These are phyloP conservation scores for Sinocyclocheilus anophthalmus DNA, from an alignment of 2,113 vertebrate species.

Conservation along the genomic window DNA sequence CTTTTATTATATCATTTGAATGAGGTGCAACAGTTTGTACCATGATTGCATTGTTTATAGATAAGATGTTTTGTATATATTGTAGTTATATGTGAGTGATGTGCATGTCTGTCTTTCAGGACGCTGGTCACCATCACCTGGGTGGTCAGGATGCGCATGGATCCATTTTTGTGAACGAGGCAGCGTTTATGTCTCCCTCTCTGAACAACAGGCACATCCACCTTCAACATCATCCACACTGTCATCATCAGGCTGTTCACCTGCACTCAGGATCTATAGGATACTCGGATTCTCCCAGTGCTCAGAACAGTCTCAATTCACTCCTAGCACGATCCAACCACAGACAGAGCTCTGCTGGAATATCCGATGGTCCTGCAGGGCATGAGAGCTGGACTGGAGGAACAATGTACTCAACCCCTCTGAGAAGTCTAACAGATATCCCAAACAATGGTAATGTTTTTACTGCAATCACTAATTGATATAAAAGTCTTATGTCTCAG, in stretches of 20 bases:
- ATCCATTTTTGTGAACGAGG: constrained; percentile 78
- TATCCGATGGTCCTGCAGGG: neutral
- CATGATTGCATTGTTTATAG: too few relatives aligned
- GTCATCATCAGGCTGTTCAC: constrained; percentile 45
- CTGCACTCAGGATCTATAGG: constrained; percentile 49
- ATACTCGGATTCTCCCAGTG: constrained; percentile 52
- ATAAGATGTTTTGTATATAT: too few relatives aligned
- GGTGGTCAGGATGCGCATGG: constrained; percentile 69
- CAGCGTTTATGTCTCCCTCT: constrained; percentile 69
- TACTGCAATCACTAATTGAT: neutral
- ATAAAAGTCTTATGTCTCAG: neutral
- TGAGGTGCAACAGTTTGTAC: neutral
- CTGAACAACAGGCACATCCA: constrained; percentile 66
- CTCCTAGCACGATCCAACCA: constrained; percentile 47
- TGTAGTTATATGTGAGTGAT: too few relatives aligned
- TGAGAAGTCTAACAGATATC: constrained; percentile 2
- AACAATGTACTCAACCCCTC: neutral
- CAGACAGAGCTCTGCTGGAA: constrained; percentile 9
- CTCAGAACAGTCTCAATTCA: constrained; percentile 56
- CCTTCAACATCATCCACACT: constrained; percentile 51
- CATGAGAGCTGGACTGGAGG: constrained; percentile 16
- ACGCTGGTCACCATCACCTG: constrained; percentile 64
- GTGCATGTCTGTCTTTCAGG: constrained; percentile 62
- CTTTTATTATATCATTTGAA: neutral
- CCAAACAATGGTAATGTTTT: constrained; percentile 6